Evolutionary conservation across 2,888 invertebrate genomes (phyloP).

Genomic region (Leptura quadrifasciata): DNA sequence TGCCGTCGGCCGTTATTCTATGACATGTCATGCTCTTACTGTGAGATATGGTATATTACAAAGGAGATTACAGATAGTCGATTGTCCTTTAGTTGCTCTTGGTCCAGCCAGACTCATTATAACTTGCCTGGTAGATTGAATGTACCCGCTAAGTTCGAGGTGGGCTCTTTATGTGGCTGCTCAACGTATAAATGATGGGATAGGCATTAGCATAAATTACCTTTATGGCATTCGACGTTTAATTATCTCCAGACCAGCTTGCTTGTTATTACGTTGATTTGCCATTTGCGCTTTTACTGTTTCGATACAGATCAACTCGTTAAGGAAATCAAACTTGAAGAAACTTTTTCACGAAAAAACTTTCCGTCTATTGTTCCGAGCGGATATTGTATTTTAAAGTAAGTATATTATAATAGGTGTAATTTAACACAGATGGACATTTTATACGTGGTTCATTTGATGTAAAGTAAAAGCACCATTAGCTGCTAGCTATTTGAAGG

Average conservation of each 20-base stretch:
- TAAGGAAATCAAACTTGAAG: background rate
- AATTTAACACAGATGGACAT: background rate
- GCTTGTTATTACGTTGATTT: conserved; percentile 12
- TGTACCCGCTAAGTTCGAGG: conserved; percentile 46
- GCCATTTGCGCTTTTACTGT: background rate
- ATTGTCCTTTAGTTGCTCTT: conserved; percentile 53
- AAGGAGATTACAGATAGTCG: conserved; percentile 59
- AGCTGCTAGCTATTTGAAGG: no score
- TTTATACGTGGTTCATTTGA: no score
- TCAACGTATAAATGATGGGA: conserved; percentile 52
- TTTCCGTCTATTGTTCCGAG: background rate
- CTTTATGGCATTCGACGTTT: conserved; percentile 42
- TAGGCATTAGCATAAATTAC: conserved; percentile 59
- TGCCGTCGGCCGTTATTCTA: conserved; percentile 58
- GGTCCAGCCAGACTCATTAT: conserved; percentile 61
- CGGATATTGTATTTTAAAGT: background rate
- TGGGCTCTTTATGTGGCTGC: conserved; percentile 43
- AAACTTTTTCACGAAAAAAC: background rate
- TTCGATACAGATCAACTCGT: background rate
- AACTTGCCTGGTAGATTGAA: conserved; percentile 59
- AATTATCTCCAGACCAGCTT: conserved; percentile 31
- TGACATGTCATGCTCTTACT: conserved; percentile 56
- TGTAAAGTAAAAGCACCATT: no score
- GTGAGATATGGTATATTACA: conserved; percentile 59
- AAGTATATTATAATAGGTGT: background rate